phyloP scores from a whole-genome alignment of 2,113 vertebrate genomes.

The Hippocampus guttulatus region DNA sequence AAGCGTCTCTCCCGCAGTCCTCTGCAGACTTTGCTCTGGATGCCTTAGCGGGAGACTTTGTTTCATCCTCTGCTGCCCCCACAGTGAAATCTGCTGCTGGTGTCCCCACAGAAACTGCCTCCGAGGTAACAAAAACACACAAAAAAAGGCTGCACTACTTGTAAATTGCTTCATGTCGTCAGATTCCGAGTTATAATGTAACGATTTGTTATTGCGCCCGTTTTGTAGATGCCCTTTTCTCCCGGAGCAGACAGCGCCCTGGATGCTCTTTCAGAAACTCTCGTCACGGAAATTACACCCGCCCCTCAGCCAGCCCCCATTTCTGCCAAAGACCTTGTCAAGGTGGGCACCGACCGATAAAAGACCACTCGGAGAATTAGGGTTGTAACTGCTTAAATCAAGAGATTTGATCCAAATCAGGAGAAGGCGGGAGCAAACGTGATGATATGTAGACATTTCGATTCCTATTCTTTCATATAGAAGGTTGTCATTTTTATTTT shows the following conservation, averaged over 20 bases:
- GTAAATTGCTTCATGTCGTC: neutral
- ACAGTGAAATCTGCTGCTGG: constrained; percentile 49
- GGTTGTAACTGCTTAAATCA: neutral
- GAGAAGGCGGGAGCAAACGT: neutral
- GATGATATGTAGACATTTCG: neutral
- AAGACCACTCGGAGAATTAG: neutral
- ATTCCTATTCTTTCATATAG: no score
- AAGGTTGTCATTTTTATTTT: no score
- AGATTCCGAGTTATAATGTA: neutral
- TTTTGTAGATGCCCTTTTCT: constrained; percentile 42
- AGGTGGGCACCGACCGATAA: constrained; percentile 47
- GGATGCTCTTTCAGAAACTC: constrained; percentile 68
- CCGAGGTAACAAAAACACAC: constrained; percentile 38
- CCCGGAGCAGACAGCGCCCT: constrained; percentile 50
- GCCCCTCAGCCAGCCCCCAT: constrained; percentile 49
- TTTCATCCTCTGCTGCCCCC: constrained; percentile 48
- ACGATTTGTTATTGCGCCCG: constrained; percentile 8
- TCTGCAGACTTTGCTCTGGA: constrained; percentile 49
- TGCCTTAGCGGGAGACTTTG: constrained; percentile 56
- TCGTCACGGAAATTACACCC: constrained; percentile 51
- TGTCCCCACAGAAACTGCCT: constrained; percentile 23
- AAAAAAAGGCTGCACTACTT: neutral
- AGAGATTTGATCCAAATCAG: neutral
- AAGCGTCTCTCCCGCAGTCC: constrained; percentile 25
- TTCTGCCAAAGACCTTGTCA: constrained; percentile 53